A percentile compares a stretch with the other conserved stretches of the same genome.
Conservation (phyloP, 1,140 invertebrate genomes). For the Drosophila seguyi region DNA sequence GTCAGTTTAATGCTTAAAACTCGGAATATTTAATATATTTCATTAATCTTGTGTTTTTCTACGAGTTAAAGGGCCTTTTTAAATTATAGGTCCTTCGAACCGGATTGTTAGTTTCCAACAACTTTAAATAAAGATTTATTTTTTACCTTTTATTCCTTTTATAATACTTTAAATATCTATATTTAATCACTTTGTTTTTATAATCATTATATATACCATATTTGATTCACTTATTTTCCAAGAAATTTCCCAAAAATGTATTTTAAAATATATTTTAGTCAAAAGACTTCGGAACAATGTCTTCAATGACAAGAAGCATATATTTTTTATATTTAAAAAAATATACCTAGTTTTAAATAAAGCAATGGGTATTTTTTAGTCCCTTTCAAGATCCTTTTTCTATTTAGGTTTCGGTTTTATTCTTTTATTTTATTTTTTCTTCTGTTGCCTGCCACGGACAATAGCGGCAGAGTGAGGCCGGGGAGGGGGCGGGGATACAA, state of each 20-base stretch:
- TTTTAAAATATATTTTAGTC: not conserved
- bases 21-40: too few relatives aligned
- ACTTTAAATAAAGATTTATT: too few relatives aligned
- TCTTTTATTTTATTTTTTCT: slow-evolving; percentile 1
- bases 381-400: not conserved
- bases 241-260: too few relatives aligned
- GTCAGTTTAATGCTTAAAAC: not conserved
- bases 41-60: not conserved
- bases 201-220: not conserved
- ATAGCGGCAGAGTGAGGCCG: too few relatives aligned
- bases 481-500: not conserved
- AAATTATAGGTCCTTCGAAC: too few relatives aligned
- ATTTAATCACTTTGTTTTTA: not conserved
- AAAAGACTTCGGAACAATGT: too few relatives aligned
- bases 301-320: too few relatives aligned
- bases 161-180: not conserved
- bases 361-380: not conserved
- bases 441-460: not conserved
- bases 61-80: not conserved
- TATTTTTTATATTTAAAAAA: not conserved
- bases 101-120: too few relatives aligned
- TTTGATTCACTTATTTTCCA: not conserved
- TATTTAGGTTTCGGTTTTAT: not conserved
- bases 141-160: too few relatives aligned
- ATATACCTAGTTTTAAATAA: not conserved